These are phyloP conservation scores for Megalopta genalis DNA, from an alignment of 1,140 invertebrate genomes.

Conservation along the genomic window DNA sequence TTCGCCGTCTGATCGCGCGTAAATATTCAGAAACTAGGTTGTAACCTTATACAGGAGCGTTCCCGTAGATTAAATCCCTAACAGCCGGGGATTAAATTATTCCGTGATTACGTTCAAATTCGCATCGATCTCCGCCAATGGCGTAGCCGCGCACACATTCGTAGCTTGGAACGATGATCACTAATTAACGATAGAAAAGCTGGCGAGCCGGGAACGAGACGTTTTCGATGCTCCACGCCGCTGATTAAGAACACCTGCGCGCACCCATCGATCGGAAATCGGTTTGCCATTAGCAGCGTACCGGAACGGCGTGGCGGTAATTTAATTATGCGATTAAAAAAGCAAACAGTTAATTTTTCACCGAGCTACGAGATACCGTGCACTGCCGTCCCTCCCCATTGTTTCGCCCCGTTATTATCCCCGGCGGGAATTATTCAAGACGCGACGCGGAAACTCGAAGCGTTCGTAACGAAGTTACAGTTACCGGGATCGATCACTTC, in stretches of 20 bases:
- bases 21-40: no score
- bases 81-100: no score
- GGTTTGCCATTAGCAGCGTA: constrained; percentile 17
- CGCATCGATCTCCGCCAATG: no score
- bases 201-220: not conserved
- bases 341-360: not conserved
- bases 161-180: not conserved
- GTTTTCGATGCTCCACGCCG: not conserved
- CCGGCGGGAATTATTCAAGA: constrained; percentile 6
- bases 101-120: no score
- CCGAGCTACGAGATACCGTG: no score
- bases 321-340: constrained; percentile 48
- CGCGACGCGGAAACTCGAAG: not conserved
- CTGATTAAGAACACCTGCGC: constrained; percentile 35
- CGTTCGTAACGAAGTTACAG: constrained; percentile 23
- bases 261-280: constrained; percentile 31
- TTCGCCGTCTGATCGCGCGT: no score
- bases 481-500: constrained; percentile 2
- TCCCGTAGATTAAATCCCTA: no score
- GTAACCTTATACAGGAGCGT: no score
- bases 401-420: not conserved
- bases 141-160: no score
- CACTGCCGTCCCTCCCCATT: no score
- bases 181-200: not conserved
- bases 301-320: not conserved